phyloP scores from a whole-genome alignment of 2,888 invertebrate genomes.

The Trichopoda pennipes region DNA sequence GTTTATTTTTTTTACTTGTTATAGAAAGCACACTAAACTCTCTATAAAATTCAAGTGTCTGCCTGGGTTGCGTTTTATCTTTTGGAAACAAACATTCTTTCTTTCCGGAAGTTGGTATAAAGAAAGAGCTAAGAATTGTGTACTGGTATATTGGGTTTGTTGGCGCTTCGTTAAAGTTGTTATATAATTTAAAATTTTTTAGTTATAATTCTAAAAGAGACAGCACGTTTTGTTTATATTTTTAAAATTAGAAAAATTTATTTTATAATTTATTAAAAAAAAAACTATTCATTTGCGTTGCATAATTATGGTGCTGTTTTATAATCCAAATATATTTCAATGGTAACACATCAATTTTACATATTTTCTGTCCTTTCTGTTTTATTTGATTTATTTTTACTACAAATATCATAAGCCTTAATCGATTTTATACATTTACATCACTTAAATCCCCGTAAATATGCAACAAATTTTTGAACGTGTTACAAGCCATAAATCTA shows the following conservation, averaged over 20 bases:
- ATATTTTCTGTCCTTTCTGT: background rate
- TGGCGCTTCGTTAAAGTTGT: too few species aligned
- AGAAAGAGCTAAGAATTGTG: too few species aligned
- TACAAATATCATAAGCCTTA: conserved; percentile 24
- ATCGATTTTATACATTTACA: conserved; percentile 46
- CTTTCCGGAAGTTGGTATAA: too few species aligned
- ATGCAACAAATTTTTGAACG: conserved; percentile 40
- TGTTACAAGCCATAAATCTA: conserved; percentile 8
- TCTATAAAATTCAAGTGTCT: too few species aligned
- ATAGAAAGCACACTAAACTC: too few species aligned
- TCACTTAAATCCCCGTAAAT: conserved; percentile 14
- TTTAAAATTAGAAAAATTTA: too few species aligned
- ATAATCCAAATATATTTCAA: background rate
- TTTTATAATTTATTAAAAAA: background rate
- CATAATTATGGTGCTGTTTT: background rate
- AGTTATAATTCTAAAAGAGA: too few species aligned
- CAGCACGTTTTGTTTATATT: background rate
- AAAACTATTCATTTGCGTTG: background rate
- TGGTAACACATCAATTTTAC: background rate
- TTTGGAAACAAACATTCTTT: too few species aligned
- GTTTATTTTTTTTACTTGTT: too few species aligned
- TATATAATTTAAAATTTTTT: too few species aligned
- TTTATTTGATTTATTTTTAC: background rate
- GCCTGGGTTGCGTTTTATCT: too few species aligned
- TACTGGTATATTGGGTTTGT: too few species aligned